A percentile compares a stretch with the other conserved stretches of the same genome.
These are phyloP conservation scores for Cuniculus paca DNA, from an alignment of 2,797 vertebrate genomes.

Conservation along the genomic window DNA sequence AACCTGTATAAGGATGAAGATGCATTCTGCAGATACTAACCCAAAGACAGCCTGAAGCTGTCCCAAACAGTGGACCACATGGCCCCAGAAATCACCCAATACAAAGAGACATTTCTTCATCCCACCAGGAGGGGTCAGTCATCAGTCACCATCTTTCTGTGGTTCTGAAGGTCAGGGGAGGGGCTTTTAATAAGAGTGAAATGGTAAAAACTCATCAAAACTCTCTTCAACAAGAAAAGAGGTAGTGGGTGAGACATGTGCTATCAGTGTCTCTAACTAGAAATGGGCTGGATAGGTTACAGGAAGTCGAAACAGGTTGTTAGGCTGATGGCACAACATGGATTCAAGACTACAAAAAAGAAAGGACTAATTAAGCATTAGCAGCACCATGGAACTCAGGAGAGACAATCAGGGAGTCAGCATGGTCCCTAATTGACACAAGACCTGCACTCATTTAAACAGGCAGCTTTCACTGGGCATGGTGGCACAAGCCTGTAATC, in stretches of 20 bases:
- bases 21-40: neutral
- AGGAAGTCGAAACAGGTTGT: neutral
- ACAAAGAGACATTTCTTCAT: neutral
- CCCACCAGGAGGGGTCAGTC: neutral
- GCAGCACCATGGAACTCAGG: neutral
- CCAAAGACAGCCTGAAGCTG: neutral
- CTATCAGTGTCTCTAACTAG: neutral
- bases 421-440: accelerated
- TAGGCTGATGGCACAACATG: neutral
- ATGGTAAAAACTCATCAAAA: neutral
- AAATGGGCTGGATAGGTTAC: neutral
- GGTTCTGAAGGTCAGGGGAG: neutral
- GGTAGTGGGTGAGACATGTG: neutral
- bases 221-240: neutral
- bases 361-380: accelerated
- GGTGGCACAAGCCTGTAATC: neutral
- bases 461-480: no score
- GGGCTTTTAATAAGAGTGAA: neutral
- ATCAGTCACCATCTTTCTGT: neutral
- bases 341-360: neutral
- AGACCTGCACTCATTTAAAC: no score
- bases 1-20: neutral
- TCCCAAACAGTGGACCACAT: neutral
- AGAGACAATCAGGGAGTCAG: accelerated
- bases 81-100: neutral